Percentiles rank a stretch among this genome's conserved stretches.
These are phyloP conservation scores for Acleris laterana DNA, from an alignment of 2,888 invertebrate genomes.

Conservation along the genomic window DNA sequence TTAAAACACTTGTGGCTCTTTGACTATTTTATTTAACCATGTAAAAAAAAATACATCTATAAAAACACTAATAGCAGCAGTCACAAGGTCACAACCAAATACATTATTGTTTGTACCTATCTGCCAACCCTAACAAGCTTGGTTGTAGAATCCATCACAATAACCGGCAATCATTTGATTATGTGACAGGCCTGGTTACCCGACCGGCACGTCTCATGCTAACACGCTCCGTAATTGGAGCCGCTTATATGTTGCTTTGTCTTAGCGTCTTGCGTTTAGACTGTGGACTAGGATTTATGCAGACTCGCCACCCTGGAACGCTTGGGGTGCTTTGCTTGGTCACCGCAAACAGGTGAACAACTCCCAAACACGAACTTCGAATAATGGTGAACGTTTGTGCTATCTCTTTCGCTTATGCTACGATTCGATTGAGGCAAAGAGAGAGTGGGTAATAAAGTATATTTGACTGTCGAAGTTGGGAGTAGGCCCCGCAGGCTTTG, in stretches of 20 bases:
- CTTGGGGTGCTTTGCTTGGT: neutral
- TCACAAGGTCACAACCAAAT: no score
- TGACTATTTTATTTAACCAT: no score
- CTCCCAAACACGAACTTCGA: no score
- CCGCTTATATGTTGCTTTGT: slow-evolving; percentile 3
- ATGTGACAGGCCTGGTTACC: slow-evolving; percentile 13
- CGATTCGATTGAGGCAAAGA: neutral
- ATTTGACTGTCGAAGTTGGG: neutral
- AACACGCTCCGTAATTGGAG: slow-evolving; percentile 16
- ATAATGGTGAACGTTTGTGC: no score
- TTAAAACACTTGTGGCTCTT: no score
- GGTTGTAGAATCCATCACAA: slow-evolving; percentile 5
- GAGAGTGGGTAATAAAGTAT: neutral
- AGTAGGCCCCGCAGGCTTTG: slow-evolving; percentile 44
- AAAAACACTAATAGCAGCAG: no score
- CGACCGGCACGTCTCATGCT: neutral
- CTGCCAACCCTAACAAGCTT: neutral
- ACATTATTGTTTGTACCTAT: no score
- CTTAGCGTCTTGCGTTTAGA: neutral
- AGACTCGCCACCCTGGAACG: slow-evolving; percentile 1
- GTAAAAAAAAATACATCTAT: no score
- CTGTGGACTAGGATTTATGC: neutral
- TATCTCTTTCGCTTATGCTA: no score
- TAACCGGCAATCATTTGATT: slow-evolving; percentile 28
- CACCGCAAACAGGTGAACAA: no score